These are phyloP conservation scores for Zingel zingel DNA, from an alignment of 2,113 vertebrate genomes.

Conservation along the genomic window DNA sequence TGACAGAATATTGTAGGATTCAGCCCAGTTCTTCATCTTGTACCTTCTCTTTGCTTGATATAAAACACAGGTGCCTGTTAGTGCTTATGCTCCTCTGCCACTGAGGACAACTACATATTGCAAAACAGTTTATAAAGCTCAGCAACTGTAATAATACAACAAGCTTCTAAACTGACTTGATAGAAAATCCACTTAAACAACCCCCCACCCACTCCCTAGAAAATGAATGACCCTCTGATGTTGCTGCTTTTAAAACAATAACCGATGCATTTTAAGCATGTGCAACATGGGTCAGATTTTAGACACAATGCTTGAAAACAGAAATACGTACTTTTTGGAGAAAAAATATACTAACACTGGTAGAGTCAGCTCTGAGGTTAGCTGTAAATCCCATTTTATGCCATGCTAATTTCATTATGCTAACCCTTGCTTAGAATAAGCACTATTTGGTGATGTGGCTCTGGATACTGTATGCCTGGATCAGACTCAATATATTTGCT, in stretches of 20 bases:
- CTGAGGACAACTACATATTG: slow-evolving; percentile 49
- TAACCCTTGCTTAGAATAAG: slow-evolving; percentile 46
- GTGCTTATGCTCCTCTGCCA: slow-evolving; percentile 65
- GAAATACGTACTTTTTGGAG: slow-evolving; percentile 32
- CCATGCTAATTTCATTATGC: slow-evolving; percentile 47
- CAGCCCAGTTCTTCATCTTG: slow-evolving; percentile 55
- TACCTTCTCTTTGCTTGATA: slow-evolving; percentile 75
- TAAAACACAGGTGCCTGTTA: slow-evolving; percentile 83
- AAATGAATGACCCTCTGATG: slow-evolving; percentile 64
- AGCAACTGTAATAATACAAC: slow-evolving; percentile 54
- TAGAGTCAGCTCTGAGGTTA: slow-evolving; percentile 57
- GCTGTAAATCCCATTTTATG: slow-evolving; percentile 48
- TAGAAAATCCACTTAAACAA: slow-evolving; percentile 70
- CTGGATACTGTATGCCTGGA: slow-evolving; percentile 32
- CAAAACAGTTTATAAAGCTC: slow-evolving; percentile 61
- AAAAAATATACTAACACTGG: slow-evolving; percentile 37
- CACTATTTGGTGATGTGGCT: slow-evolving; percentile 40
- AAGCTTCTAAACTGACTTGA: slow-evolving; percentile 69
- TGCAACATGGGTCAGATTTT: slow-evolving; percentile 65
- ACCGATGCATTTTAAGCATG: slow-evolving; percentile 82
- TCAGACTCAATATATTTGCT: slow-evolving; percentile 39
- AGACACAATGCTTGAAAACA: slow-evolving; percentile 68
- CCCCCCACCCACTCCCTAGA: slow-evolving; percentile 30
- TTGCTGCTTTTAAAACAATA: slow-evolving; percentile 80
- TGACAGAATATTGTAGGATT: slow-evolving; percentile 35